phyloP scores from a whole-genome alignment of 2,888 invertebrate species.

The Hypena proboscidalis region DNA sequence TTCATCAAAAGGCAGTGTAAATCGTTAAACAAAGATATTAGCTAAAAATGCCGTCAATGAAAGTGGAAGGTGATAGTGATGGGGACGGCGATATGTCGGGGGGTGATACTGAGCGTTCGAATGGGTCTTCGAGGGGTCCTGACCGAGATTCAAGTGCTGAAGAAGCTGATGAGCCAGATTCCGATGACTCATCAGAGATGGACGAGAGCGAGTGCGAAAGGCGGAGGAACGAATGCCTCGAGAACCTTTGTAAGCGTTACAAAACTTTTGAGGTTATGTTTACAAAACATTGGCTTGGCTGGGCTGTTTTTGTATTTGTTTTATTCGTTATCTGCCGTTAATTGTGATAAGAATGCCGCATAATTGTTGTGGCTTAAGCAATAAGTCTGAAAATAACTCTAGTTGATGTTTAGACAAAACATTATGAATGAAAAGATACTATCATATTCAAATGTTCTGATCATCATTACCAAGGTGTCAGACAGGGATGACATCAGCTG shows the following conservation, averaged over 20 bases:
- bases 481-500: no score
- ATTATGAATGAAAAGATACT: no score
- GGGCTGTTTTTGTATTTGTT: conserved; percentile 21
- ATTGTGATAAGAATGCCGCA: not conserved
- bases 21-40: not conserved
- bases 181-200: conserved; percentile 95
- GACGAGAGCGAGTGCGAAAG: conserved; percentile 96
- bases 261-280: conserved; percentile 77
- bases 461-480: no score
- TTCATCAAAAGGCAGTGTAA: not conserved
- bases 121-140: conserved; percentile 88
- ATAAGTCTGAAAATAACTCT: not conserved
- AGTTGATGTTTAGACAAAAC: not conserved
- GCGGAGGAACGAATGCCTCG: conserved; percentile 92
- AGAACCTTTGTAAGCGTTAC: conserved; percentile 87
- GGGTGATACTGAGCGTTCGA: conserved; percentile 88
- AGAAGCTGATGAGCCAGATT: conserved; percentile 92
- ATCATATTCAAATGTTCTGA: no score
- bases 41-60: conserved; percentile 88
- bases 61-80: conserved; percentile 87
- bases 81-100: conserved; percentile 89
- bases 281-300: conserved; percentile 68
- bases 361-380: not conserved
- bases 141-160: conserved; percentile 90
- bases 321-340: conserved; percentile 1